Evolutionary conservation across 2,888 invertebrate species (phyloP).

Genomic region (Pristionchus mayeri): DNA sequence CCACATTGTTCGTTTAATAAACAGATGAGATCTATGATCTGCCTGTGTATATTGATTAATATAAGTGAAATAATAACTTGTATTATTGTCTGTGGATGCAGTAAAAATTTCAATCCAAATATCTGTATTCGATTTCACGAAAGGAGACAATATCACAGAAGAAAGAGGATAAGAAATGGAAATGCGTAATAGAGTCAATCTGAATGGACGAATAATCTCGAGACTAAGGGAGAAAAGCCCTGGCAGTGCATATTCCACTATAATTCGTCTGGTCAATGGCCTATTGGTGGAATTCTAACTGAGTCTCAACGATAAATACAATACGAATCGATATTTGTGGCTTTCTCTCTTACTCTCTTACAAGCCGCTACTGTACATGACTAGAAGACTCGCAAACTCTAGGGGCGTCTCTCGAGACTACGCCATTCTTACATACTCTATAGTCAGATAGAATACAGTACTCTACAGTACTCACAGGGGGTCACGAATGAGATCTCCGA

Average conservation of each 20-base stretch:
- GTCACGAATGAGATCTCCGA: slow-evolving; percentile 61
- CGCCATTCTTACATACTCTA: background rate
- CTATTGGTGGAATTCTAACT: slow-evolving; percentile 6
- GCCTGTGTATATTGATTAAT: slow-evolving; percentile 32
- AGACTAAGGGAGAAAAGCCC: background rate
- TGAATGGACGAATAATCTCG: slow-evolving; percentile 9
- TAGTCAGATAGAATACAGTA: too few species aligned
- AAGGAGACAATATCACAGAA: slow-evolving; percentile 10
- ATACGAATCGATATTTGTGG: background rate
- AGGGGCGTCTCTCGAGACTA: background rate
- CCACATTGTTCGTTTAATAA: slow-evolving; percentile 28
- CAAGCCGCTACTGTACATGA: background rate
- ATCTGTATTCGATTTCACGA: background rate
- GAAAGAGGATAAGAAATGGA: background rate
- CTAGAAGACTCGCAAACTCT: background rate
- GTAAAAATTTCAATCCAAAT: background rate
- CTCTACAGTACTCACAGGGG: background rate
- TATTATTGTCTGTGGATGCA: background rate
- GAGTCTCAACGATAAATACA: slow-evolving; percentile 5
- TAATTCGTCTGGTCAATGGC: background rate
- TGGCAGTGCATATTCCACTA: slow-evolving; percentile 18
- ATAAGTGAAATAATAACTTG: slow-evolving; percentile 29
- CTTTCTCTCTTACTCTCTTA: slow-evolving; percentile 14
- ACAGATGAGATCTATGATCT: slow-evolving; percentile 40
- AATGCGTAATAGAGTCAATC: background rate